Percentiles rank a stretch among this genome's conserved stretches.
Evolutionary conservation across 2,888 invertebrate genomes (phyloP).

Genomic region (Eupithecia subfuscata): DNA sequence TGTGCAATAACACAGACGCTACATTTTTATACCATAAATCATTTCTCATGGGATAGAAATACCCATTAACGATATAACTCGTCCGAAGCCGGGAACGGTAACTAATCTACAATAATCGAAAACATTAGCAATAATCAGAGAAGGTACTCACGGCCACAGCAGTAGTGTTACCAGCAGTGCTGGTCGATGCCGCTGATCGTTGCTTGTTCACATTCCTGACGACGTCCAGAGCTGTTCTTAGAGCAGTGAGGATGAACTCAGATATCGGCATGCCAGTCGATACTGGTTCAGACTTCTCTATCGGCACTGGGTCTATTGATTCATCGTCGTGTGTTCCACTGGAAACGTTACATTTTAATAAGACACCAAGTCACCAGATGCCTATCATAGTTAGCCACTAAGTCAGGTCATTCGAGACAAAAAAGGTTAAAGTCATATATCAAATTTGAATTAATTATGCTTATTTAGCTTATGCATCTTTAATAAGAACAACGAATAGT

Average conservation of each 20-base stretch:
- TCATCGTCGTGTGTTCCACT: slow-evolving; percentile 56
- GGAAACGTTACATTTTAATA: slow-evolving; percentile 18
- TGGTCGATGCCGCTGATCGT: slow-evolving; percentile 48
- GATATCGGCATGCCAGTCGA: slow-evolving; percentile 66
- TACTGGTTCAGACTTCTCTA: slow-evolving; percentile 48
- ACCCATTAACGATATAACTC: neutral
- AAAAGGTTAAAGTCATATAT: neutral
- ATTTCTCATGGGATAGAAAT: neutral
- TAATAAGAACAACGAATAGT: neutral
- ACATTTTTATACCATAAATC: no score
- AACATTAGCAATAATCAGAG: neutral
- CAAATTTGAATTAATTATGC: neutral
- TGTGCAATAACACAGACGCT: neutral
- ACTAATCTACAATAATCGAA: neutral
- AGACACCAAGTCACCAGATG: neutral
- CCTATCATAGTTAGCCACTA: neutral
- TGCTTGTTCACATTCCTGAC: slow-evolving; percentile 75
- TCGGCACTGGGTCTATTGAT: slow-evolving; percentile 46
- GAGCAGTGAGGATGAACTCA: slow-evolving; percentile 71
- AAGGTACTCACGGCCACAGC: slow-evolving; percentile 57
- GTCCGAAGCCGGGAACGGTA: neutral
- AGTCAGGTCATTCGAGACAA: neutral
- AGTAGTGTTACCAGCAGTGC: slow-evolving; percentile 45
- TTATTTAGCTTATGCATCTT: neutral
- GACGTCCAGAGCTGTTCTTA: slow-evolving; percentile 77